Base-by-base conservation (phyloP, 2,888 invertebrate species). In the Agriopis aurantiaria region DNA sequence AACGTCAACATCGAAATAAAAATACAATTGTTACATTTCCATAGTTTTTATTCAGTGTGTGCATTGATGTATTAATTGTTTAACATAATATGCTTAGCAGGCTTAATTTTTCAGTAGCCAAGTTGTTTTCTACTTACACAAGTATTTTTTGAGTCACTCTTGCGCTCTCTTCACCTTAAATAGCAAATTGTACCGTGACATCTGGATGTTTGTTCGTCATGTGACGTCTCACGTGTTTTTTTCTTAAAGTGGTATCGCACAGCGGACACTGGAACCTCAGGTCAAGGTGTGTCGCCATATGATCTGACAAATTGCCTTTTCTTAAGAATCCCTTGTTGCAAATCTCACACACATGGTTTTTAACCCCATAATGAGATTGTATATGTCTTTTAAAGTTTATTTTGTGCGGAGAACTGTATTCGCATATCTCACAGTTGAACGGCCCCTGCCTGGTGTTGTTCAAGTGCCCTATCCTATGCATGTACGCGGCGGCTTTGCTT, bases 401-500 rank as follows among this genome's bases (percentile, higher is more conserved):
- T 9, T 43, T 57, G 4, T 10, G 43, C 4, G 43, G 0, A 43
- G 43, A 10, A 1, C 6, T 14, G 10, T 56, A 43, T 2, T 43
- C 5, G 5, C 56, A 57, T 1, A 6, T 9, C 4, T 57, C 56
- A 14, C 56, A 57, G 0, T 4, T 8, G 10, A 43, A 57, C 11
- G 56, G 56, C 17, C 56, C 56, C 0, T 43, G 14, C 9, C 43
- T 57, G 1, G 56, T 41, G 10, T 43, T 57, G 12, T 57, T 57
- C 0, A 57, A 9, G 7, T 57, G 56, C 17, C 43, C 43, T 17
- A 57, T 57, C 17, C 56, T 57, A 17, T 57, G 56, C 56, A 57
- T 43, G 6, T 57, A 57, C 10, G 56, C 56, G 0, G 56, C 9
- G 3, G 11, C 0, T 17, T 2, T 43, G 14, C 7, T 43, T 0